Percentiles rank a stretch among this genome's conserved stretches.
Evolutionary conservation across 2,113 vertebrate genomes (phyloP).

Genomic region (Chaetodon auriga): DNA sequence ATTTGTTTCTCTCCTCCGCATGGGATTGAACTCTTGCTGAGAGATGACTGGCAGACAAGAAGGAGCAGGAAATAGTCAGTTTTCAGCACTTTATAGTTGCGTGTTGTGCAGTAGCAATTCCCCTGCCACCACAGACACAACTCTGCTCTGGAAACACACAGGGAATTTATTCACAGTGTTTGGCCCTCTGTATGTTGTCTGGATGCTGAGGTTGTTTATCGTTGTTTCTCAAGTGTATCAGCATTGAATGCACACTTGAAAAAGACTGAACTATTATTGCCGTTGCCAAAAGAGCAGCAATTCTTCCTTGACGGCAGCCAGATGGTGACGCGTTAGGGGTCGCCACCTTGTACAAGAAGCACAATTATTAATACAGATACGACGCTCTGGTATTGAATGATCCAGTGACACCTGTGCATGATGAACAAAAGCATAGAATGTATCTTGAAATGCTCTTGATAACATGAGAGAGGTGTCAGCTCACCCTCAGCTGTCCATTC

Average conservation of each 20-base stretch:
- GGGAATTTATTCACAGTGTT: conserved; percentile 25
- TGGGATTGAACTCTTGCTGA: conserved; percentile 55
- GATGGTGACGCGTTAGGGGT: conserved; percentile 29
- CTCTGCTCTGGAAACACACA: conserved; percentile 6
- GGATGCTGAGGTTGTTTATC: conserved; percentile 33
- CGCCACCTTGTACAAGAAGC: conserved; percentile 6
- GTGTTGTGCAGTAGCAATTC: conserved; percentile 9
- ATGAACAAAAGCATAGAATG: conserved; percentile 11
- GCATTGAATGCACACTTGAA: not conserved
- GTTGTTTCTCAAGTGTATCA: conserved; percentile 2
- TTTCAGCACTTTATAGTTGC: conserved; percentile 41
- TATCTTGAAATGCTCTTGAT: conserved; percentile 17
- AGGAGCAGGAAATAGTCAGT: conserved; percentile 2
- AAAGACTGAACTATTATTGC: not conserved
- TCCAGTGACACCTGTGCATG: not conserved
- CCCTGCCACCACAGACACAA: not conserved
- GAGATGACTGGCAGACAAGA: conserved; percentile 62
- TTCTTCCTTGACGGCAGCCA: not conserved
- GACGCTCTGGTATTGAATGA: not conserved
- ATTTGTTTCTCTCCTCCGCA: conserved; percentile 65
- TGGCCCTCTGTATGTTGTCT: conserved; percentile 26
- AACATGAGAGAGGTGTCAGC: conserved; percentile 12
- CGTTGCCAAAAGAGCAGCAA: not conserved
- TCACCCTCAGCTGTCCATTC: conserved; percentile 4
- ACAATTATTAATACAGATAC: conserved; percentile 24